Base-by-base conservation (phyloP, 2,797 vertebrate species). In the Podarcis siculus region DNA sequence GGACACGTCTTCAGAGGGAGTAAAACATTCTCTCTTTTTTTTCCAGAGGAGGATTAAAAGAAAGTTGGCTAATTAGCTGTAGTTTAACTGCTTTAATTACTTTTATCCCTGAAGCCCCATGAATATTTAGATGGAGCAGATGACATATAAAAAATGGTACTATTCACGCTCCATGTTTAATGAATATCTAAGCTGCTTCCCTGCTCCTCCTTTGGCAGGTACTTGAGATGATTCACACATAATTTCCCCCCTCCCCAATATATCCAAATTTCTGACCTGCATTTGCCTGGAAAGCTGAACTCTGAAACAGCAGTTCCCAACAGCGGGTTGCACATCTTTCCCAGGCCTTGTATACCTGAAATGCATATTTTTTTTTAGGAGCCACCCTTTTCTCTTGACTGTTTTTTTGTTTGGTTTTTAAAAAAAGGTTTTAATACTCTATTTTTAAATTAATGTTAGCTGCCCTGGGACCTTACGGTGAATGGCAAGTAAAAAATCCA, bases 21-120 rank as follows among this genome's bases (percentile, higher is more conserved):
- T 25, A 94, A 95, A 94, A 93, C 92, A 92, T 93, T 93, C 12
- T 49, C 4, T 55, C 2, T 92, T 93, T 94, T 94, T 90, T 72
- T 79, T 80, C 25, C 66, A 91, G 91, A 91, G 32, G 81, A 92
- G 92, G 93, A 95, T 95, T 95, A 94, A 93, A 95, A 55, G 95
- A 94, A 95, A 95, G 94, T 96, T 96, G 93, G 93, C 95, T 96
- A 96, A 96, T 96, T 96, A 95, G 92, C 93, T 92, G 23, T 92
- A 95, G 94, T 95, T 95, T 96, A 96, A 92, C 93, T 94, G 94
- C 94, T 95, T 95, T 96, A 95, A 96, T 96, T 96, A 95, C 95
- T 95, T 95, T 95, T 94, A 95, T 95, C 94, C 95, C 93, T 89
- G 95, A 94, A 96, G 93, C 94, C 92, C 94, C 94, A 95, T 95